A percentile compares a stretch with the other conserved stretches of the same genome.
These are phyloP conservation scores for Himalopsyche anomala DNA, from an alignment of 2,888 invertebrate species.

Conservation along the genomic window DNA sequence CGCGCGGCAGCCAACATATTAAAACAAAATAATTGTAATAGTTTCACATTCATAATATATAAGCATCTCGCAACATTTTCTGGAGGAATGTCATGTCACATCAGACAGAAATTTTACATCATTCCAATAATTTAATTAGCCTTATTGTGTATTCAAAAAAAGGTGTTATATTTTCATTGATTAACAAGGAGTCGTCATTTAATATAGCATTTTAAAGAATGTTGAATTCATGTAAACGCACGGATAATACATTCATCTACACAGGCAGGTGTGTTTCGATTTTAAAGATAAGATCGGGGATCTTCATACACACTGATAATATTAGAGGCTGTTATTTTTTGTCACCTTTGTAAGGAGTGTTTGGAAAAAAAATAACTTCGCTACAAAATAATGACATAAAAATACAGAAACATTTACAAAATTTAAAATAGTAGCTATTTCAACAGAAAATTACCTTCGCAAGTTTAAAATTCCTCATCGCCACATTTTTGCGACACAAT, in stretches of 20 bases:
- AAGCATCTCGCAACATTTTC: slow-evolving; percentile 25
- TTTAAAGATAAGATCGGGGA: background rate
- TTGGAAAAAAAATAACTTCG: slow-evolving; percentile 27
- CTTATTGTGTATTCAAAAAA: background rate
- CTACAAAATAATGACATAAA: slow-evolving; percentile 28
- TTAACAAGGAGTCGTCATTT: slow-evolving; percentile 37
- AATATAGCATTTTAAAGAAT: background rate
- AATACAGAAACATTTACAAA: slow-evolving; percentile 7
- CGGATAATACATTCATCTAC: slow-evolving; percentile 28
- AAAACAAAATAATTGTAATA: slow-evolving; percentile 26
- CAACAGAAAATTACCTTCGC: slow-evolving; percentile 28
- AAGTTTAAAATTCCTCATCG: background rate
- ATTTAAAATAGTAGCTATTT: background rate
- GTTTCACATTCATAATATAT: slow-evolving; percentile 17
- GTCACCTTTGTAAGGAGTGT: slow-evolving; percentile 21
- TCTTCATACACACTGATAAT: background rate
- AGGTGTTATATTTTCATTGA: background rate
- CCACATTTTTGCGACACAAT: background rate
- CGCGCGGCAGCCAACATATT: slow-evolving; percentile 6
- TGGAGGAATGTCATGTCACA: slow-evolving; percentile 14
- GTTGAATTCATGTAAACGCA: background rate
- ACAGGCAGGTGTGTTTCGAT: background rate
- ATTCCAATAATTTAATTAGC: slow-evolving; percentile 10
- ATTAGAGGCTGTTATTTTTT: slow-evolving; percentile 17
- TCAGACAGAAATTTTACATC: slow-evolving; percentile 21